Evolutionary conservation across 2,113 vertebrate genomes (phyloP).

Genomic region (Helogale parvula): DNA sequence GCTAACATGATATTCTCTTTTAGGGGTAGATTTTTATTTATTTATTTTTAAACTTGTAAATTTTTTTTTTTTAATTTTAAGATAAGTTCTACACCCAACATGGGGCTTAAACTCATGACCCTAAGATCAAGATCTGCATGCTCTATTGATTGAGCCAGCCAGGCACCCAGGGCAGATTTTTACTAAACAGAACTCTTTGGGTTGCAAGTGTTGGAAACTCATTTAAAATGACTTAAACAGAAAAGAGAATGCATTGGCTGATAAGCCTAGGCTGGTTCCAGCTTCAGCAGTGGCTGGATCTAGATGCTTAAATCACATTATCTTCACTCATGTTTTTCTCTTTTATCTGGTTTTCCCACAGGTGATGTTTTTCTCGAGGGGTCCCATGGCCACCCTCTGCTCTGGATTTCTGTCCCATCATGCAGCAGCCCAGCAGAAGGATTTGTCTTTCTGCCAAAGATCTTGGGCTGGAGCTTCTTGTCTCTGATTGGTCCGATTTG

Average conservation of each 20-base stretch:
- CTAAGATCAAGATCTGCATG: not conserved
- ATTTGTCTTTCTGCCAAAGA: not conserved
- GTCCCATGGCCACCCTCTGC: not conserved
- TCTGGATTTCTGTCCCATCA: not conserved
- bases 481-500: not conserved
- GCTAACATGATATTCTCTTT: not conserved
- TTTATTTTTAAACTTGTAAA: not conserved
- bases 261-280: not conserved
- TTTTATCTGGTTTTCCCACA: not conserved
- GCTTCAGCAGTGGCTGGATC: not conserved
- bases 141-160: not conserved
- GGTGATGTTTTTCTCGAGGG: not conserved
- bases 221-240: not conserved
- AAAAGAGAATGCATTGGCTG: not conserved
- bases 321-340: not conserved
- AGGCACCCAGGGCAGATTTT: not conserved
- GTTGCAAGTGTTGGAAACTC: not conserved
- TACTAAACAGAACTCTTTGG: conserved; percentile 5
- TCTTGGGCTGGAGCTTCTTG: not conserved
- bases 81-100: not conserved
- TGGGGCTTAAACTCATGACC: not conserved
- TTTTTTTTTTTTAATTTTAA: not conserved
- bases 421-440: not conserved
- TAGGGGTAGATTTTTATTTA: not conserved
- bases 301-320: not conserved